Percentiles rank a stretch among this genome's conserved stretches.
These are phyloP conservation scores for Sterrhoptilus dennistouni DNA, from an alignment of 2,113 vertebrate species.

Conservation along the genomic window DNA sequence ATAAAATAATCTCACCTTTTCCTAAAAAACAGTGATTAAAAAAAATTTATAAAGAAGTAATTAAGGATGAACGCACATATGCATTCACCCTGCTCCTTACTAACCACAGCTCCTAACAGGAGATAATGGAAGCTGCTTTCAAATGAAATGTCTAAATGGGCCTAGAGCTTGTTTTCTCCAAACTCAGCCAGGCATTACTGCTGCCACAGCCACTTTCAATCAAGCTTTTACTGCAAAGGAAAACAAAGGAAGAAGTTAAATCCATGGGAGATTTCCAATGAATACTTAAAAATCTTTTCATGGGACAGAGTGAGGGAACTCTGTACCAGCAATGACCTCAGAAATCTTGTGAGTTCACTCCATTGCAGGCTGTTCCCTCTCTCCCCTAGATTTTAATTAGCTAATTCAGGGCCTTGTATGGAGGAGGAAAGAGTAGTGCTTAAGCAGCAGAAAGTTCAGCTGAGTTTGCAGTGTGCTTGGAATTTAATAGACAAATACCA, in stretches of 20 bases:
- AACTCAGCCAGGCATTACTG: constrained; percentile 80
- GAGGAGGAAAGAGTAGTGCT: constrained; percentile 40
- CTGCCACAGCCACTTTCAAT: constrained; percentile 85
- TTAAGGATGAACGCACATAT: not conserved
- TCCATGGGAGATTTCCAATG: constrained; percentile 75
- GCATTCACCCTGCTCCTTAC: not conserved
- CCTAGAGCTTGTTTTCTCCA: constrained; percentile 77
- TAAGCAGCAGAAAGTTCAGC: constrained; percentile 54
- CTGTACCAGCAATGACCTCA: constrained; percentile 57
- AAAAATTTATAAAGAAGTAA: constrained; percentile 15
- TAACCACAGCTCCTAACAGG: constrained; percentile 33
- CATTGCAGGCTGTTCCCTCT: constrained; percentile 5
- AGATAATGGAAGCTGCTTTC: constrained; percentile 72
- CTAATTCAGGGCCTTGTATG: constrained; percentile 37
- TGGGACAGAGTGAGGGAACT: constrained; percentile 53
- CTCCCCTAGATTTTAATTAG: constrained; percentile 44
- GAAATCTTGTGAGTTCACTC: constrained; percentile 49
- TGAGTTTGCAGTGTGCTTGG: constrained; percentile 6
- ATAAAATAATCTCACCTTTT: not conserved
- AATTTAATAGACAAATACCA: constrained; percentile 23
- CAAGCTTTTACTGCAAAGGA: constrained; percentile 80
- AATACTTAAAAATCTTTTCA: constrained; percentile 74
- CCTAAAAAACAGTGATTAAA: not conserved
- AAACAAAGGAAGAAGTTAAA: constrained; percentile 79
- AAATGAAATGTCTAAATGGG: constrained; percentile 69